Evolutionary conservation across 2,797 vertebrate genomes (phyloP).

Genomic region (Hirundo rustica): DNA sequence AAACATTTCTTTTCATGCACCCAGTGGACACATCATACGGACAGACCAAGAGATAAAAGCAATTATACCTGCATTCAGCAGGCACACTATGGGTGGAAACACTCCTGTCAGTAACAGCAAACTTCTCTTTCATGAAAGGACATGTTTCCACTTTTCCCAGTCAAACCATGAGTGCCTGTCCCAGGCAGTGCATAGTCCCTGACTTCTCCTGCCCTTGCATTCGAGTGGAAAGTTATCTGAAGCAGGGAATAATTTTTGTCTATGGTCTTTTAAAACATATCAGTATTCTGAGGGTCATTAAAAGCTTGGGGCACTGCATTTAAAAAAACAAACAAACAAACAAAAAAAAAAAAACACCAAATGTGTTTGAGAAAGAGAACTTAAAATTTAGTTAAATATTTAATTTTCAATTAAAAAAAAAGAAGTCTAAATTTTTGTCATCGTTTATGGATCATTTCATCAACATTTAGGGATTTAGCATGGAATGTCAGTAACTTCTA

Average conservation of each 20-base stretch:
- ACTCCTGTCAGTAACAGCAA: not conserved
- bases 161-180: not conserved
- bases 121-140: not conserved
- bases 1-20: not conserved
- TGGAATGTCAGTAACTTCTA: not conserved
- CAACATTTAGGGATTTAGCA: not conserved
- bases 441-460: accelerated
- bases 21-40: not conserved
- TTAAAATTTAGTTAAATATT: not conserved
- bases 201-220: not conserved
- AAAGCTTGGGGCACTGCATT: not conserved
- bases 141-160: not conserved
- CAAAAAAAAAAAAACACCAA: not conserved
- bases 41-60: not conserved
- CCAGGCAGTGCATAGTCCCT: not conserved
- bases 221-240: not conserved
- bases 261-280: not conserved
- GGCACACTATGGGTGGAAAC: not conserved
- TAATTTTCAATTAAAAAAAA: not conserved
- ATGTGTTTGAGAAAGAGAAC: not conserved
- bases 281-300: not conserved
- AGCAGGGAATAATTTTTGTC: not conserved
- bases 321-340: not conserved
- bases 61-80: not conserved
- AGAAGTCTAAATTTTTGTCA: no score